Evolutionary conservation across 2,113 vertebrate genomes (phyloP).

Genomic region (Cyphomyrus plagiostoma): DNA sequence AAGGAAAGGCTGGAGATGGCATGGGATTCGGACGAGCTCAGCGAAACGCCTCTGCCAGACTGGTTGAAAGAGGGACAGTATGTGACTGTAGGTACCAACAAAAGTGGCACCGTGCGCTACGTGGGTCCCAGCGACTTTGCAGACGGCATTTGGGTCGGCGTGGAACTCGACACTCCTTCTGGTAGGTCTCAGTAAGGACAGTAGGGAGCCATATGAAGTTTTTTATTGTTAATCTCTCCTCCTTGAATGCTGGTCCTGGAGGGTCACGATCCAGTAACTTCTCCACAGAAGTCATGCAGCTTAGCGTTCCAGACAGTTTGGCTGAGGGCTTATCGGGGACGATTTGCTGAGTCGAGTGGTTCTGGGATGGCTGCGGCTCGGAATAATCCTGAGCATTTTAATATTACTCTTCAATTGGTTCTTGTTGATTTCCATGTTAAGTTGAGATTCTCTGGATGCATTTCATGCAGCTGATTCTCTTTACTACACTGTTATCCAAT

Average conservation of each 20-base stretch:
- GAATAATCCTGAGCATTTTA: background rate
- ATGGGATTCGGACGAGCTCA: constrained; percentile 68
- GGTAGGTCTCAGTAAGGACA: constrained; percentile 58
- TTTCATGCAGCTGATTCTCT: background rate
- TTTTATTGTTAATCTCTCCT: background rate
- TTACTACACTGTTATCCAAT: background rate
- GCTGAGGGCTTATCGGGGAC: background rate
- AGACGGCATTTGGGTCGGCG: constrained; percentile 85
- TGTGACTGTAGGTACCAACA: constrained; percentile 75
- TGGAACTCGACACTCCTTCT: constrained; percentile 84
- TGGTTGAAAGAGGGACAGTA: constrained; percentile 85
- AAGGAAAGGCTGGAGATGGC: constrained; percentile 53
- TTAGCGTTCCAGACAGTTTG: background rate
- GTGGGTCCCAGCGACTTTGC: constrained; percentile 80
- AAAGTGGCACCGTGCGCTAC: constrained; percentile 75
- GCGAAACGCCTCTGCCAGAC: constrained; percentile 58
- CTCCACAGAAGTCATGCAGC: background rate
- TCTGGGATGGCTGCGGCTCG: background rate
- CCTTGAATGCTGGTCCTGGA: background rate
- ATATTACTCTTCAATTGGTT: background rate
- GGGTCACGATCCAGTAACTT: background rate
- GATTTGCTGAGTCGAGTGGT: background rate
- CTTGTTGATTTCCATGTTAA: background rate
- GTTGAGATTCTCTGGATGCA: background rate
- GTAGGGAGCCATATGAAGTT: background rate